phyloP scores from a whole-genome alignment of 2,888 invertebrate genomes.

The Drosophila kanekoi region DNA sequence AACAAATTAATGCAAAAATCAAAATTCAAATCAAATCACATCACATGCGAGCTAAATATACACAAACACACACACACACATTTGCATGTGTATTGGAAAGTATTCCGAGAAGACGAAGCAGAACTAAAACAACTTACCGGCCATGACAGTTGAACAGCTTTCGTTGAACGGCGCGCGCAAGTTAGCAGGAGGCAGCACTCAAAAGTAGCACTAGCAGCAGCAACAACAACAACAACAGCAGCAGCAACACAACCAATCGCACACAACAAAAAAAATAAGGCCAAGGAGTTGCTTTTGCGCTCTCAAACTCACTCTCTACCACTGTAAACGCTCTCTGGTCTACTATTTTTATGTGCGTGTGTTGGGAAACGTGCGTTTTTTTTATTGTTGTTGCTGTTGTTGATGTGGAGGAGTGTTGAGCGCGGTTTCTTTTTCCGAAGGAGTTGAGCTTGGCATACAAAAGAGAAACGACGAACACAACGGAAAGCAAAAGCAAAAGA shows the following conservation, averaged over 20 bases:
- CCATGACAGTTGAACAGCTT: conserved; percentile 89
- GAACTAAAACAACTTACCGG: conserved; percentile 87
- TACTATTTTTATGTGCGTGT: conserved; percentile 31
- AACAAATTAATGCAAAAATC: conserved; percentile 31
- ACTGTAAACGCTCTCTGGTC: conserved; percentile 29
- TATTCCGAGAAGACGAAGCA: conserved; percentile 28
- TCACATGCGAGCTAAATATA: conserved; percentile 1
- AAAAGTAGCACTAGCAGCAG: conserved; percentile 56
- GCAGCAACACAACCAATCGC: conserved; percentile 35
- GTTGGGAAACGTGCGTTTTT: conserved; percentile 36
- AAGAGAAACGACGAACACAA: conserved; percentile 49
- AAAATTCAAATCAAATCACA: conserved; percentile 15
- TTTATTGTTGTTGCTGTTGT: conserved; percentile 47
- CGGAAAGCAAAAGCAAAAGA: conserved; percentile 55
- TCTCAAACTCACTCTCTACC: conserved; percentile 35
- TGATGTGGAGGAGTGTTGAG: conserved; percentile 57
- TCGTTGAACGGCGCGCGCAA: conserved; percentile 73
- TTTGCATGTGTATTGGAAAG: conserved; percentile 7
- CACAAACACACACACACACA: neutral
- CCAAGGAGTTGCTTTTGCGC: conserved; percentile 63
- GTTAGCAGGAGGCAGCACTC: conserved; percentile 54
- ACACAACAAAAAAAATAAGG: conserved; percentile 56
- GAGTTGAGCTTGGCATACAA: conserved; percentile 44
- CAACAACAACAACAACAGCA: conserved; percentile 52
- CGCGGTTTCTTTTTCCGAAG: conserved; percentile 50